Evolutionary conservation across 2,797 vertebrate genomes (phyloP), one percentile per base, ranked within the genome.

Genomic region (Sebastes goodei): DNA sequence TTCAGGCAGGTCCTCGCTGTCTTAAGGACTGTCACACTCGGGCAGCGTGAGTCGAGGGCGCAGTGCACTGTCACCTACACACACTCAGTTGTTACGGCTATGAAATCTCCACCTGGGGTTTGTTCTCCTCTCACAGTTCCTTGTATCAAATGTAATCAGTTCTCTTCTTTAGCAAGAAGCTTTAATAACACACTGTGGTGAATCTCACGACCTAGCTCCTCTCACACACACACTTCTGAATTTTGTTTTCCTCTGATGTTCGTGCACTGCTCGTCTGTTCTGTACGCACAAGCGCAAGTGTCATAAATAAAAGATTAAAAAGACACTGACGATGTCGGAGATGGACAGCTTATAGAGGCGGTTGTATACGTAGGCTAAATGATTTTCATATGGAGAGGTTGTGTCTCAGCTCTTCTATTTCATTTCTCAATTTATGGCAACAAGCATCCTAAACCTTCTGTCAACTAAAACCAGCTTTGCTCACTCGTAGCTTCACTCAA

Each of bases 1-100:
- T 3, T 95, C 95, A 0, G 93, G 91, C 27, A 96, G 96, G 3
- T 86, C 84, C 2, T 71, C 92, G 0, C 11, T 86, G 0, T 86
- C 76, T 78, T 86, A 86, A 89, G 92, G 80, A 93, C 88, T 6
- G 21, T 63, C 3, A 21, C 87, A 53, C 4, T 72, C 11, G 84
- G 81, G 1, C 94, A 94, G 7, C 11, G 81, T 29, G 33, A 55
- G 42, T n/a, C 3, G 12, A 71, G 59, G 46, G 30, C 11, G 42
- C 32, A 35, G 14, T 53, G 73, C 7, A 15, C 15, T 35, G 52
- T 32, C 29, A 38, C 17, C 42, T 5, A 7, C 12, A 53, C 46
- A 53, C 46, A 33, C 30, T 38, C 2, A 1, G 4, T 33, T 55
- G 12, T 78, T 64, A 60, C 3, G 49, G 42, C 21, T 10, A 12